These are phyloP conservation scores for Trachelipus rathkii DNA, from an alignment of 1,140 invertebrate genomes.

Conservation along the genomic window DNA sequence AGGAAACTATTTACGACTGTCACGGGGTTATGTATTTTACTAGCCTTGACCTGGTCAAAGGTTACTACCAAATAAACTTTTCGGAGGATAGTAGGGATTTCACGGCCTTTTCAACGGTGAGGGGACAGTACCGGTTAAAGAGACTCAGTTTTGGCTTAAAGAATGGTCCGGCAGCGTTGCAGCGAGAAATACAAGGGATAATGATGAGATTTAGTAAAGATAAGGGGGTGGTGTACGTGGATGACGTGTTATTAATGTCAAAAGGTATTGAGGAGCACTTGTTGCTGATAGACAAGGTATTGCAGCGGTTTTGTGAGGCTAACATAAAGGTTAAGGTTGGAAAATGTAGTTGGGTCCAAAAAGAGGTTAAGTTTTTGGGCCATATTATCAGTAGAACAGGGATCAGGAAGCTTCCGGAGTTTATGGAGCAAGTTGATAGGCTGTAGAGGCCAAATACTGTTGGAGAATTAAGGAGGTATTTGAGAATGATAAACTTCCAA, in stretches of 20 bases:
- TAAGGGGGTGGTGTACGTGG: neutral
- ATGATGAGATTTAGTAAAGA: neutral
- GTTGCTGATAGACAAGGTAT: neutral
- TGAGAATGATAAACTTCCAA: conserved; percentile 4
- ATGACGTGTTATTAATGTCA: neutral
- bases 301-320: neutral
- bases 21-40: neutral
- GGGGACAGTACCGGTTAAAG: neutral
- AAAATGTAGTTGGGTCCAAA: neutral
- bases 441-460: neutral
- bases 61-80: neutral
- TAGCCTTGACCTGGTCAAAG: neutral
- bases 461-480: neutral
- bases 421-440: neutral
- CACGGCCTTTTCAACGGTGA: neutral
- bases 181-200: neutral
- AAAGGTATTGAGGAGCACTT: neutral
- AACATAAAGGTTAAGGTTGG: neutral
- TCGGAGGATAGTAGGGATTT: neutral
- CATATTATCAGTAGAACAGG: neutral
- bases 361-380: neutral
- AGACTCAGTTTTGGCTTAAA: neutral
- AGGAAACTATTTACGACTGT: neutral
- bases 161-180: neutral
- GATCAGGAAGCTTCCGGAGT: neutral